A percentile compares a stretch with the other conserved stretches of the same genome.
Evolutionary conservation across 2,888 invertebrate genomes (phyloP).

Genomic region (Apomyelois bistriatella): DNA sequence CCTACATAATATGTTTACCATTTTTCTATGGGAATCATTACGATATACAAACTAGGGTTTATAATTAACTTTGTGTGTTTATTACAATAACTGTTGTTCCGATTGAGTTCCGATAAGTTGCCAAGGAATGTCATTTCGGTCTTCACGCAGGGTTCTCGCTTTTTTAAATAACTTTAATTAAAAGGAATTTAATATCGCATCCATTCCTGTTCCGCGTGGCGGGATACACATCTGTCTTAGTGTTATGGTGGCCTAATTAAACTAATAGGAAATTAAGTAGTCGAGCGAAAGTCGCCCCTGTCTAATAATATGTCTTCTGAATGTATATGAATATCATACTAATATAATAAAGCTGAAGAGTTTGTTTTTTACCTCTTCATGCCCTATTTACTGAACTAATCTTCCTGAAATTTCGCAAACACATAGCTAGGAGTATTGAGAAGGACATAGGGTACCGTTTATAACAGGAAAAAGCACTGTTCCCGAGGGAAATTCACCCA

Average conservation of each 20-base stretch:
- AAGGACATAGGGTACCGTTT: too few species aligned
- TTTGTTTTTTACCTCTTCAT: too few species aligned
- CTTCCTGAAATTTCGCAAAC: too few species aligned
- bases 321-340: too few species aligned
- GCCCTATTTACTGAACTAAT: too few species aligned
- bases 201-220: slow-evolving; percentile 15
- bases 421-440: too few species aligned
- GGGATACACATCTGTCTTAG: slow-evolving; percentile 14
- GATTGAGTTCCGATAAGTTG: slow-evolving; percentile 5
- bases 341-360: too few species aligned
- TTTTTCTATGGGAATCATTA: background rate
- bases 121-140: slow-evolving; percentile 11
- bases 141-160: slow-evolving; percentile 10
- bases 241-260: slow-evolving; percentile 11
- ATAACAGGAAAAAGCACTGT: too few species aligned
- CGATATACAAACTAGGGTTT: background rate
- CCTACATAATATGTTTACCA: too few species aligned
- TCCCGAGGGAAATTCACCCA: too few species aligned
- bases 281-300: background rate
- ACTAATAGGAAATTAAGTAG: slow-evolving; percentile 6
- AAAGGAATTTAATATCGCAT: slow-evolving; percentile 17
- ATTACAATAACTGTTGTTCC: background rate
- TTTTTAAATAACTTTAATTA: slow-evolving; percentile 16
- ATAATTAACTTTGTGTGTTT: background rate
- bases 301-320: too few species aligned